A percentile compares a stretch with the other conserved stretches of the same genome.
Conservation (phyloP, 2,797 vertebrate genomes). For the Cossypha heuglini region DNA sequence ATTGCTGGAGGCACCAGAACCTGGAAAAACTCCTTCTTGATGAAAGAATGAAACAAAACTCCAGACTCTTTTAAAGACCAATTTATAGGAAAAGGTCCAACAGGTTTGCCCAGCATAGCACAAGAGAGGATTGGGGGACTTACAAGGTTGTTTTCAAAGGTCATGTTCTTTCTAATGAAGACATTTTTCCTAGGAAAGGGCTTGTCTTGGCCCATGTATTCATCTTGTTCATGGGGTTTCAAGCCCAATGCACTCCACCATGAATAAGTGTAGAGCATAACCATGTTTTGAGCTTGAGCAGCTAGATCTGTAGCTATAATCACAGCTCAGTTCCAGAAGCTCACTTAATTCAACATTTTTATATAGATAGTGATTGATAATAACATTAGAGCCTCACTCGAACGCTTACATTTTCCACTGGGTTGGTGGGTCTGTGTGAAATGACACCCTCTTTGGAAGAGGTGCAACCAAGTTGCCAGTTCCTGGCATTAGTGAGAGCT, state of each 20-base stretch:
- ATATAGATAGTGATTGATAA: neutral
- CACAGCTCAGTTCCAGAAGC: neutral
- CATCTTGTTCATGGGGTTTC: neutral
- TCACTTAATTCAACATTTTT: neutral
- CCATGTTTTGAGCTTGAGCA: accelerated
- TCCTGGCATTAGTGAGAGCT: neutral
- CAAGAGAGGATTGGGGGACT: neutral
- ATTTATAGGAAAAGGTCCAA: neutral
- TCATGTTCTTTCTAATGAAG: neutral
- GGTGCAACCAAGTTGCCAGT: neutral
- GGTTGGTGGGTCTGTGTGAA: neutral
- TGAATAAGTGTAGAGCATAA: accelerated
- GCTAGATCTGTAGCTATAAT: neutral
- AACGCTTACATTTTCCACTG: neutral
- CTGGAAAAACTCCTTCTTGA: neutral
- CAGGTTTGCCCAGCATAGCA: neutral
- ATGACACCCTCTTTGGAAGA: neutral
- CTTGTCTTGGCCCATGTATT: neutral
- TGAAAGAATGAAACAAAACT: neutral
- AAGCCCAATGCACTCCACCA: neutral
- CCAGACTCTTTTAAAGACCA: neutral
- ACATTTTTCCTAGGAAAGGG: neutral
- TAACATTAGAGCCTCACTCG: neutral
- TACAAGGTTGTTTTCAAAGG: neutral
- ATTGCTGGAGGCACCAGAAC: neutral